Evolutionary conservation across 2,797 vertebrate species (phyloP), one percentile per base, ranked within the genome.

Genomic region (Siniperca undulata): DNA sequence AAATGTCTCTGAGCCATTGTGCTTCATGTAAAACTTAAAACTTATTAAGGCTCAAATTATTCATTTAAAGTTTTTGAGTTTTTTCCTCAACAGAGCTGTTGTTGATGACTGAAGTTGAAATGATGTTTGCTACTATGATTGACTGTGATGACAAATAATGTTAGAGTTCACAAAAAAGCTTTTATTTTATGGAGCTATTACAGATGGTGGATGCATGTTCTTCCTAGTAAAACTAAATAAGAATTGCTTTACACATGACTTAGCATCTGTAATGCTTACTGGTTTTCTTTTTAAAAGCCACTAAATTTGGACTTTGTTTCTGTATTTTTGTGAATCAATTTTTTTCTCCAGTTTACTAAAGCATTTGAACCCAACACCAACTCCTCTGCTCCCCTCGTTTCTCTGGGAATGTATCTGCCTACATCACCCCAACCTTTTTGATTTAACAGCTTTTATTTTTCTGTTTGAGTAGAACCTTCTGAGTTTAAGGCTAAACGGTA

Each of bases 401-500:
- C 34, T 44, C 50, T 70, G 38, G 22, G 64, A 78, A 78, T 59
- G 52, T 72, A 67, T 46, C 59, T 42, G 44, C 3, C 7, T 7
- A 20, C 10, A 30, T 38, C 13, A 20, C 2, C 17, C 14, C 38
- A 17, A 24, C 19, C 2, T 4, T n/a, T n/a, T 22, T 40, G 1
- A 27, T 70, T 52, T 59, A 3, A 69, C 12, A 50, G 30, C 14
- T 67, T 60, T 64, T 34, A 16, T 16, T 14, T 56, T 53, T 19
- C 30, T 42, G 11, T 61, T 34, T 27, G 44, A 64, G 40, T n/a
- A 44, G 24, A 27, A 62, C 48, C 7, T 4, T 34, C 4, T 46
- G 10, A 38, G 22, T 40, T 71, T 13, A 60, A 48, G 34, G 20
- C 56, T 27, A 3, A 66, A 53, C 30, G 1, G 44, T 20, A 78